phyloP scores from a whole-genome alignment of 1,140 invertebrate genomes.

The Conus ventricosus region DNA sequence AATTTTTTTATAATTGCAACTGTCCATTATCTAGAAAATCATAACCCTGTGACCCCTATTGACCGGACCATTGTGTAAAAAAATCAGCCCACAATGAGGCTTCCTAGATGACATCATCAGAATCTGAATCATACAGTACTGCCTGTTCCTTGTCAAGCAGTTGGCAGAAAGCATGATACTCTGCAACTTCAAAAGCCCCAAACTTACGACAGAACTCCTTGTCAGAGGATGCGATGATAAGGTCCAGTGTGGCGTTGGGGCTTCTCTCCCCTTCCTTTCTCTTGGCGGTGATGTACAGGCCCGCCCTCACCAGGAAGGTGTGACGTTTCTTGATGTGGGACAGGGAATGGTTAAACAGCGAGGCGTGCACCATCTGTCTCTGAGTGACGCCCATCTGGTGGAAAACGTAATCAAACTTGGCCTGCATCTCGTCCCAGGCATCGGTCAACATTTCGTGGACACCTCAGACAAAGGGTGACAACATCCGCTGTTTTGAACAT shows the following conservation, averaged over 20 bases:
- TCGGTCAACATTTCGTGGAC: conserved; percentile 55
- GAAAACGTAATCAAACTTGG: conserved; percentile 66
- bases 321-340: conserved; percentile 61
- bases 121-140: not conserved
- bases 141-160: conserved; percentile 45
- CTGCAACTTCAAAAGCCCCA: conserved; percentile 41
- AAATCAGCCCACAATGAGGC: too few relatives aligned
- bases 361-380: conserved; percentile 59
- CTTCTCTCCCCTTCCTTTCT: conserved; percentile 44
- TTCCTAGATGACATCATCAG: not conserved
- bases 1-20: too few relatives aligned
- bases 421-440: conserved; percentile 49
- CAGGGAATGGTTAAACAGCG: conserved; percentile 59
- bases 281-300: conserved; percentile 51
- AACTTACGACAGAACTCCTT: conserved; percentile 47
- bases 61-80: too few relatives aligned
- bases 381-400: conserved; percentile 62
- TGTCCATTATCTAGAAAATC: too few relatives aligned
- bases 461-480: conserved; percentile 20
- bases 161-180: conserved; percentile 60
- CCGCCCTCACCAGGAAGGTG: conserved; percentile 59
- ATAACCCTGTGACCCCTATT: too few relatives aligned
- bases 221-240: conserved; percentile 60
- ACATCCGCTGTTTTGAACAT: conserved; percentile 43
- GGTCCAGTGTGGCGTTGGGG: conserved; percentile 59